Evolutionary conservation across 2,113 vertebrate genomes (phyloP), one percentile per base, ranked within the genome.

Genomic region (Odontesthes bonariensis): DNA sequence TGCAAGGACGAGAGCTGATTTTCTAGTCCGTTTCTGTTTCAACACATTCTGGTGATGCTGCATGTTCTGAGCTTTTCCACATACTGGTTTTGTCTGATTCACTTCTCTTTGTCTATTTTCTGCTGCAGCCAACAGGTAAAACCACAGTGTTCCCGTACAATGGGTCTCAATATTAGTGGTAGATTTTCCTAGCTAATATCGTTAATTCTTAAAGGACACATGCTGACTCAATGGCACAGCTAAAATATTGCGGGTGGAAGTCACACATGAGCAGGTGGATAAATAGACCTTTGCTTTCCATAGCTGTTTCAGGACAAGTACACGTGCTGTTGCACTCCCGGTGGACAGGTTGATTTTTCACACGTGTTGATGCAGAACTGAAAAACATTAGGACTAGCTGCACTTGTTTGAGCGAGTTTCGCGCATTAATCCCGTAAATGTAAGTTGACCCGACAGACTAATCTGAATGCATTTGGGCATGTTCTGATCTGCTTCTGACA

Each of bases 381-480:
- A 52, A 19, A 49, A 53, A 56, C 53, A 79, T 77, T 51, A 71
- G 65, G 57, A 75, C 77, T 60, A 71, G n/a, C 52, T 68, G 31
- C 51, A 66, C 33, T 52, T 33, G 38, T 63, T 14, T 64, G 51
- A 71, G 27, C 55, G 52, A n/a, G 52, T 54, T 32, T 68, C 46
- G 62, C 31, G 69, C 49, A 32, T 23, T 2, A 73, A 63, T 72
- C 42, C 55, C 69, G 57, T 19, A 73, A 75, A 83, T 75, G 68
- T 68, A 74, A 79, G 68, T 53, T 35, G 42, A 57, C 32, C 70
- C 70, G 75, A 71, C 53, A 76, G 78, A 81, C 55, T 70, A 69
- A 82, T 68, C 60, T 55, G 52, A 76, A 73, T 40, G 14, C 11
- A 74, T 83, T 77, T 60, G 53, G 52, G 54, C 65, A 53, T 70